Evolutionary conservation across 1,140 invertebrate species (phyloP).

Genomic region (Hestina assimilis): DNA sequence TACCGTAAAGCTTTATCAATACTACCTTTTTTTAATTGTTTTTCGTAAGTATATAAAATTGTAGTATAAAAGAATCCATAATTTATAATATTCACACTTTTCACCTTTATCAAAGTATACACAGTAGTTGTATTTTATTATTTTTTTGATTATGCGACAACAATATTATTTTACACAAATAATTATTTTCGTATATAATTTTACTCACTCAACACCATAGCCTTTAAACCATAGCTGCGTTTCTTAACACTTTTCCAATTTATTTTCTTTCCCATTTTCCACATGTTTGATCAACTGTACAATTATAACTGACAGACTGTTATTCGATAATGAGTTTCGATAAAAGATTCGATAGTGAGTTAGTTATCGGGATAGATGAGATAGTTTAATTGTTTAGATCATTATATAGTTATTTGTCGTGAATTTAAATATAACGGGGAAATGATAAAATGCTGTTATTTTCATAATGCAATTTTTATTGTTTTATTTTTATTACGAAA

Average conservation of each 20-base stretch:
- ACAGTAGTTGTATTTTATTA: too few relatives aligned
- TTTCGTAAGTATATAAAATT: too few relatives aligned
- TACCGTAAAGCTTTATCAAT: too few relatives aligned
- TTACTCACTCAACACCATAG: conserved; percentile 47
- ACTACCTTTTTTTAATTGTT: too few relatives aligned
- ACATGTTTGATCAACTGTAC: conserved; percentile 10
- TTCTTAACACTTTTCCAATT: conserved; percentile 47
- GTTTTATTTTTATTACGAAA: too few relatives aligned
- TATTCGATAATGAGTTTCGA: conserved; percentile 2
- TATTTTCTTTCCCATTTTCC: conserved; percentile 30
- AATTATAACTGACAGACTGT: conserved; percentile 2
- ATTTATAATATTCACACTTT: too few relatives aligned
- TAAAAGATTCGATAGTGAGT: conserved; percentile 21
- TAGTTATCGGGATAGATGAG: conserved; percentile 7
- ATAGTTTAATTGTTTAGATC: conserved; percentile 25
- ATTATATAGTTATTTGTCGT: conserved; percentile 22
- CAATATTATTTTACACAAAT: too few relatives aligned
- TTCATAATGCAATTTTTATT: too few relatives aligned
- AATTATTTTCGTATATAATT: too few relatives aligned
- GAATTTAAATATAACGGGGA: conserved; percentile 14
- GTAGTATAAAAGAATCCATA: too few relatives aligned
- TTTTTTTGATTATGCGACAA: too few relatives aligned
- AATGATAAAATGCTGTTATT: conserved; percentile 13
- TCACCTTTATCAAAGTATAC: too few relatives aligned
- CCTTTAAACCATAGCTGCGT: conserved; percentile 29